Evolutionary conservation across 2,888 invertebrate genomes (phyloP).

Genomic region (Leuctra nigra): DNA sequence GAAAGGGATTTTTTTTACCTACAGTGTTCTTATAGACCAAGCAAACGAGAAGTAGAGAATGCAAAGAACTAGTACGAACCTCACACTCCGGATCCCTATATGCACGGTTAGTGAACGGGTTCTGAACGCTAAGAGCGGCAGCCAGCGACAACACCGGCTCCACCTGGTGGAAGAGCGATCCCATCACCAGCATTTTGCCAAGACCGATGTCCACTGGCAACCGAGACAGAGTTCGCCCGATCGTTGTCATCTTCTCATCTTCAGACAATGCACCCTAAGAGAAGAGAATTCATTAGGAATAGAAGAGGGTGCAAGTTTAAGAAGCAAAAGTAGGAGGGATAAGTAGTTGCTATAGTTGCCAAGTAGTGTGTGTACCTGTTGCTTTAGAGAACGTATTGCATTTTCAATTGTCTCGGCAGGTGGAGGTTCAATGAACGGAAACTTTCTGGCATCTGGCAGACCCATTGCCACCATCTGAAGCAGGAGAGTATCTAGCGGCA

Average conservation of each 20-base stretch:
- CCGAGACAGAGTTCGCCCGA: conserved; percentile 80
- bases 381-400: conserved; percentile 77
- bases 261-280: conserved; percentile 67
- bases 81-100: conserved; percentile 79
- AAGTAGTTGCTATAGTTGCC: not conserved
- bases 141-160: conserved; percentile 85
- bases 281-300: not conserved
- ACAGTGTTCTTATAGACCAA: too few relatives aligned
- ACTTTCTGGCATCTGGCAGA: conserved; percentile 79
- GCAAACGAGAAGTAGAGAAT: too few relatives aligned
- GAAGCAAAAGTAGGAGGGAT: not conserved
- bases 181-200: conserved; percentile 93
- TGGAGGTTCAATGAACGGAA: conserved; percentile 96
- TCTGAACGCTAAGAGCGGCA: conserved; percentile 88
- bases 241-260: conserved; percentile 73
- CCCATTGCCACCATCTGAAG: conserved; percentile 93
- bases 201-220: conserved; percentile 92
- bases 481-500: conserved; percentile 86
- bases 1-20: too few relatives aligned
- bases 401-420: conserved; percentile 76
- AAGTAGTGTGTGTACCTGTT: conserved; percentile 53
- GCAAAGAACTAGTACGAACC: too few relatives aligned
- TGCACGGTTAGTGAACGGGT: conserved; percentile 84
- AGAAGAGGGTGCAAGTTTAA: not conserved
- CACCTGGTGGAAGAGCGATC: conserved; percentile 80